Evolutionary conservation across 2,888 invertebrate genomes (phyloP).

Genomic region (Andrena praecox): DNA sequence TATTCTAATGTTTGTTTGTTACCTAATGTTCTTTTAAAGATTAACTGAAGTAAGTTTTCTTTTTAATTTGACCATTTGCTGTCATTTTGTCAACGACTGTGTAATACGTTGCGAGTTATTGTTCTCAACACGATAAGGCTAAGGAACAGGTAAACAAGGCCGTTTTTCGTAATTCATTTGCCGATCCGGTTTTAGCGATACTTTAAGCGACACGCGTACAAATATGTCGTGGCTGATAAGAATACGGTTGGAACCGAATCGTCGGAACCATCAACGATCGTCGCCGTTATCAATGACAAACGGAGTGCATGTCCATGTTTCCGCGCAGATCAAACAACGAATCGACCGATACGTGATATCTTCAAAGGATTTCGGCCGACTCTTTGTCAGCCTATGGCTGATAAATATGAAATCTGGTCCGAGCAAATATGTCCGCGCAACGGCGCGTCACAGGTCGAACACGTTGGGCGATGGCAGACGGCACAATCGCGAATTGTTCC

Average conservation of each 20-base stretch:
- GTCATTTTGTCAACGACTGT: not conserved
- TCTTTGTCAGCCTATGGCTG: conserved; percentile 68
- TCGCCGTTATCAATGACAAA: conserved; percentile 67
- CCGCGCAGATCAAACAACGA: conserved; percentile 78
- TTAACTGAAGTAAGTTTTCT: not conserved
- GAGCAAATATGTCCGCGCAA: conserved; percentile 63
- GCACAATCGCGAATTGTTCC: conserved; percentile 53
- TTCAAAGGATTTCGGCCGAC: conserved; percentile 79
- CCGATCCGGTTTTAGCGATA: conserved; percentile 44
- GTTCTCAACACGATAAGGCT: not conserved
- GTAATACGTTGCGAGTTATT: not conserved
- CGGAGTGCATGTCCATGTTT: conserved; percentile 74
- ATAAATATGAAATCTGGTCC: conserved; percentile 73
- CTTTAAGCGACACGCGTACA: conserved; percentile 46
- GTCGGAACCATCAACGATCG: conserved; percentile 60
- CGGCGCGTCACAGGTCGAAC: conserved; percentile 30
- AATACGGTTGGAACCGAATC: conserved; percentile 55
- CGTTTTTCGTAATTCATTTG: conserved; percentile 23
- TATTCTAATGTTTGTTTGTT: no score
- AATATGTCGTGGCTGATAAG: conserved; percentile 60
- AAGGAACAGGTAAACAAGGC: not conserved
- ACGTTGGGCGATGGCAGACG: not conserved
- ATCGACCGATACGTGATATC: conserved; percentile 78
- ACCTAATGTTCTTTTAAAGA: no score
- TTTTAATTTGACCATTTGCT: not conserved